Base-by-base conservation (phyloP, 2,797 vertebrate genomes). In the Euphonia xanthogaster region DNA sequence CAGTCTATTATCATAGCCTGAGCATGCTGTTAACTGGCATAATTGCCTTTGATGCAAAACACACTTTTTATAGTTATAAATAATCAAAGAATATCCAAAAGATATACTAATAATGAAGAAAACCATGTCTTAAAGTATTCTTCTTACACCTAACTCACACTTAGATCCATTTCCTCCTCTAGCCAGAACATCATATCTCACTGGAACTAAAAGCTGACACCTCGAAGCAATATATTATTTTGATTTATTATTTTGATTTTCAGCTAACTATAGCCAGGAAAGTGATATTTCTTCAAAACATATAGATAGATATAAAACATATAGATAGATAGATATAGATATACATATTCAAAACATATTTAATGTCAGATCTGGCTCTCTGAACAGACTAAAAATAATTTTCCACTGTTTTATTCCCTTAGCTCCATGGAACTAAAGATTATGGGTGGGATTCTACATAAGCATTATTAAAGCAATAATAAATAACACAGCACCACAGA, bases 1-100 rank as follows among this genome's bases (percentile, higher is more conserved):
- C 91, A 90, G 60, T 91, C 92, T 95, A 88, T 97, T 94, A 93
- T 90, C 91, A 93, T 75, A 88, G 93, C 73, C 87, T 84, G 89
- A 96, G 91, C 87, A 93, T 76, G 73, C 85, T 95, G 89, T 62
- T 96, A 94, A 78, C 73, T 86, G 71, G 44, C 48, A 67, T 91
- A 91, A 96, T 90, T 93, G 79, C 45, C 55, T 90, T 73, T 88
- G 70, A 86, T 90, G 70, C 39, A 96, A 79, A 96, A 31, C 22
- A 85, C 27, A 68, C 14, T 77, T 88, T 80, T 84, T 63, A 65
- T 23, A 51, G 60, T 61, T 91, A 93, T 31, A 91, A 88, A 86
- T 93, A 91, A 93, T 66, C 55, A 60, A 15, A 50, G 8, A 73
- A 70, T 90, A 85, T 62, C 75, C 61, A 87, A 93, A 92, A 93